Evolutionary conservation across 2,888 invertebrate species (phyloP).

Genomic region (Sisyra nigra): DNA sequence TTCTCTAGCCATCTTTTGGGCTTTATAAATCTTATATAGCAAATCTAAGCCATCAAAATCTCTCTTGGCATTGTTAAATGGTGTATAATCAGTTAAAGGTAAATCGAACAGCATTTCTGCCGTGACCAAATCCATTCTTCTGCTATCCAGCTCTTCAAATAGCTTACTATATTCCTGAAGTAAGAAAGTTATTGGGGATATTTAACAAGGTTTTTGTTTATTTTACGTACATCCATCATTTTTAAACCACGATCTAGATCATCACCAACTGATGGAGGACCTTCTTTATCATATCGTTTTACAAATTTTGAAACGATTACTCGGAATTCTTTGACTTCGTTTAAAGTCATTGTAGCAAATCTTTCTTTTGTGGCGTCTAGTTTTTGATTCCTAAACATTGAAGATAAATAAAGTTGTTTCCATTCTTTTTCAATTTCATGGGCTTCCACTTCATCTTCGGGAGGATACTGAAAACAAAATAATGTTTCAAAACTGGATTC

Average conservation of each 20-base stretch:
- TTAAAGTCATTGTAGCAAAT: conserved; percentile 65
- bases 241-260: conserved; percentile 57
- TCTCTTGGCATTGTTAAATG: conserved; percentile 43
- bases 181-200: conserved; percentile 1
- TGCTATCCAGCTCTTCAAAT: conserved; percentile 48
- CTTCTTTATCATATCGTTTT: conserved; percentile 52
- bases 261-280: conserved; percentile 65
- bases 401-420: conserved; percentile 49
- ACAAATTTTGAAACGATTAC: conserved; percentile 47
- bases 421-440: conserved; percentile 48
- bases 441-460: conserved; percentile 38
- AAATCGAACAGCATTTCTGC: conserved; percentile 82
- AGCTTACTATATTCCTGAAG: conserved; percentile 38
- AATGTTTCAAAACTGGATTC: no score
- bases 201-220: background rate
- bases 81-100: conserved; percentile 67
- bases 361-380: conserved; percentile 70
- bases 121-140: conserved; percentile 42
- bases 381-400: conserved; percentile 49
- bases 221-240: conserved; percentile 38
- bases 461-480: conserved; percentile 24
- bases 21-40: conserved; percentile 61
- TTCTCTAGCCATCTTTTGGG: conserved; percentile 61
- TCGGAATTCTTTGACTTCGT: conserved; percentile 55
- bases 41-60: conserved; percentile 51